Evolutionary conservation across 2,888 invertebrate species (phyloP).

Genomic region (Euproctis similis): DNA sequence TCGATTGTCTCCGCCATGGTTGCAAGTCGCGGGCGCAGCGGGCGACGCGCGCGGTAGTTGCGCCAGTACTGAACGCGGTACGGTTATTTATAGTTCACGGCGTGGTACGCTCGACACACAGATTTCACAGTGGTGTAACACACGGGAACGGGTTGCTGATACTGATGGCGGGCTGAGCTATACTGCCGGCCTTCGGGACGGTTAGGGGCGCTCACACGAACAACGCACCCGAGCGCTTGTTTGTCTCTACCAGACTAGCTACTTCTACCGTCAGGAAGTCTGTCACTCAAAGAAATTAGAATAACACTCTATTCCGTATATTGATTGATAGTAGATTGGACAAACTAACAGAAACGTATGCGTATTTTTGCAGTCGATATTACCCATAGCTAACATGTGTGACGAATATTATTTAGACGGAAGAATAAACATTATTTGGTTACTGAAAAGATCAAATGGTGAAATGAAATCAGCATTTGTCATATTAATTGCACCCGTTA

Average conservation of each 20-base stretch:
- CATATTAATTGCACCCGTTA: too few relatives aligned
- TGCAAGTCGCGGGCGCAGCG: slow-evolving; percentile 65
- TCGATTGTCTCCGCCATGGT: slow-evolving; percentile 82
- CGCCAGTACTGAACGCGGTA: slow-evolving; percentile 66
- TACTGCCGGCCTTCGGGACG: slow-evolving; percentile 20
- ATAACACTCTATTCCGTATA: too few relatives aligned
- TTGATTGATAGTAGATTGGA: too few relatives aligned
- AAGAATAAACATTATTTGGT: too few relatives aligned
- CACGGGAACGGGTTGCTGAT: slow-evolving; percentile 39
- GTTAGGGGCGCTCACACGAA: slow-evolving; percentile 16
- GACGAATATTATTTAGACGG: too few relatives aligned
- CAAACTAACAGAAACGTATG: too few relatives aligned
- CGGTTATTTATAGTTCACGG: slow-evolving; percentile 69
- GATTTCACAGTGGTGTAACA: slow-evolving; percentile 19
- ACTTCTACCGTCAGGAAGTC: too few relatives aligned
- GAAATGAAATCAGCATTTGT: too few relatives aligned
- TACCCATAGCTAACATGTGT: too few relatives aligned
- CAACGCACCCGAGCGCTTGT: slow-evolving; percentile 10
- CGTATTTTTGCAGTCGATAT: too few relatives aligned
- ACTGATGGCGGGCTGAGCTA: slow-evolving; percentile 25
- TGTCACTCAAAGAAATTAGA: too few relatives aligned
- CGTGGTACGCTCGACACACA: slow-evolving; percentile 39
- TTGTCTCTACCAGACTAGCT: slow-evolving; percentile 18
- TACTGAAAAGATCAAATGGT: too few relatives aligned
- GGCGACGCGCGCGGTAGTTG: slow-evolving; percentile 66